phyloP scores from a whole-genome alignment of 2,797 vertebrate species.

The Pseudochirops cupreus region DNA sequence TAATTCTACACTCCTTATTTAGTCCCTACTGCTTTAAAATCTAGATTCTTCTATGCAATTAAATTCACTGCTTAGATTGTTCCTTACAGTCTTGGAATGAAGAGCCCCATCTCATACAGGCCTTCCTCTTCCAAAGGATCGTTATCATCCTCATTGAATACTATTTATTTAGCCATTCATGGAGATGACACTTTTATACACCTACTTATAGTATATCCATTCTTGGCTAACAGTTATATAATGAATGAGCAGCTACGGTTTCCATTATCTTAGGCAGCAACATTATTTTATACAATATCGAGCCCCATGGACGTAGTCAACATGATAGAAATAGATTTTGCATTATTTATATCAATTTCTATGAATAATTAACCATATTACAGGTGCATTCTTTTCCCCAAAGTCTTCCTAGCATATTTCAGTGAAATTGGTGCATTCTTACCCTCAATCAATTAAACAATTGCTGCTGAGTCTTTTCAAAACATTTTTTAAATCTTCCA shows the following conservation, averaged over 20 bases:
- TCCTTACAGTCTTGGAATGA: not conserved
- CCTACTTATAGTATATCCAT: not conserved
- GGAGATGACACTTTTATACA: constrained; percentile 30
- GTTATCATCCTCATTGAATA: constrained; percentile 8
- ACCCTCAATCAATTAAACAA: constrained; percentile 36
- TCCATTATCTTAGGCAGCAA: constrained; percentile 59
- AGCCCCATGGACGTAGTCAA: constrained; percentile 64
- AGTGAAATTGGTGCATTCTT: constrained; percentile 54
- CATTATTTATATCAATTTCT: constrained; percentile 72
- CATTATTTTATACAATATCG: constrained; percentile 39
- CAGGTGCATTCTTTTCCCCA: constrained; percentile 45
- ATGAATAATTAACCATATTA: constrained; percentile 72
- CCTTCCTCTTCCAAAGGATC: constrained; percentile 39
- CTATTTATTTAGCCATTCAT: constrained; percentile 14
- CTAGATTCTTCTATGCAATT: not conserved
- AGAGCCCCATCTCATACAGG: not conserved
- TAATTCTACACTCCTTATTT: not conserved
- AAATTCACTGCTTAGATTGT: not conserved
- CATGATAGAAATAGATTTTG: constrained; percentile 53
- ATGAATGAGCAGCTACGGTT: constrained; percentile 36
- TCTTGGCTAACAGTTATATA: not conserved
- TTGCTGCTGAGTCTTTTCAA: constrained; percentile 37
- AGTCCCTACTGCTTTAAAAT: not conserved
- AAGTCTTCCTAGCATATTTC: constrained; percentile 39
- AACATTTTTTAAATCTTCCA: constrained; percentile 62